These are phyloP conservation scores for Eumacrocentrus americanus DNA, from an alignment of 2,888 invertebrate genomes.

Conservation along the genomic window DNA sequence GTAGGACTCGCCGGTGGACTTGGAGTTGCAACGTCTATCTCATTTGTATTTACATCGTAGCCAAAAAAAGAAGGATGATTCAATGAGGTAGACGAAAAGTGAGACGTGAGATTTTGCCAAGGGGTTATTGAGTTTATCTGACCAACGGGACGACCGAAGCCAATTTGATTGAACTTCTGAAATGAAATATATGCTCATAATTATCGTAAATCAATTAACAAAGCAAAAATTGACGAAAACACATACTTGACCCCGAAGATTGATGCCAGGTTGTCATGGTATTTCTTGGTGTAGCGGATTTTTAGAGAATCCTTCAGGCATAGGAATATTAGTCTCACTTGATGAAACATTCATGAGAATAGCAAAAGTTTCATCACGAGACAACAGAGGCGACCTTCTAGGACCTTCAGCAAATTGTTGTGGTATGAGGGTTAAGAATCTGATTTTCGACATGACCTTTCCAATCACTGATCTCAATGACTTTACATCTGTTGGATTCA, in stretches of 20 bases:
- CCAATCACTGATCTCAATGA: constrained; percentile 57
- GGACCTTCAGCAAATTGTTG: constrained; percentile 86
- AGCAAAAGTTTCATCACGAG: constrained; percentile 79
- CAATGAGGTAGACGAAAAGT: constrained; percentile 10
- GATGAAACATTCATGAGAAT: constrained; percentile 84
- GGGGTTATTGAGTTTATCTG: background rate
- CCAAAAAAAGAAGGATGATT: background rate
- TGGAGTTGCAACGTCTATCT: constrained; percentile 50
- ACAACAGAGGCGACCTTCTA: constrained; percentile 74
- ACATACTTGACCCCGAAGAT: background rate
- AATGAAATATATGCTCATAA: background rate
- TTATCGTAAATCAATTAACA: background rate
- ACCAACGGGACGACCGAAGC: background rate
- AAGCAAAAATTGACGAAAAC: background rate
- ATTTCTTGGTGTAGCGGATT: constrained; percentile 30
- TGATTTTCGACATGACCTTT: constrained; percentile 75
- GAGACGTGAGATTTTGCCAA: constrained; percentile 11
- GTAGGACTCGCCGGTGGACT: constrained; percentile 62
- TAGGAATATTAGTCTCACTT: constrained; percentile 69
- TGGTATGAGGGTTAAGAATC: constrained; percentile 79
- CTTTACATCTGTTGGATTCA: constrained; percentile 49
- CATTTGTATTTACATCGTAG: constrained; percentile 30
- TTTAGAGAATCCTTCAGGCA: constrained; percentile 77
- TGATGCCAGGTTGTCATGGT: constrained; percentile 6
- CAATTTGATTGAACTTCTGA: background rate